Evolutionary conservation across 2,113 vertebrate species (phyloP), one percentile per base, ranked within the genome.

Genomic region (Carassius carassius): DNA sequence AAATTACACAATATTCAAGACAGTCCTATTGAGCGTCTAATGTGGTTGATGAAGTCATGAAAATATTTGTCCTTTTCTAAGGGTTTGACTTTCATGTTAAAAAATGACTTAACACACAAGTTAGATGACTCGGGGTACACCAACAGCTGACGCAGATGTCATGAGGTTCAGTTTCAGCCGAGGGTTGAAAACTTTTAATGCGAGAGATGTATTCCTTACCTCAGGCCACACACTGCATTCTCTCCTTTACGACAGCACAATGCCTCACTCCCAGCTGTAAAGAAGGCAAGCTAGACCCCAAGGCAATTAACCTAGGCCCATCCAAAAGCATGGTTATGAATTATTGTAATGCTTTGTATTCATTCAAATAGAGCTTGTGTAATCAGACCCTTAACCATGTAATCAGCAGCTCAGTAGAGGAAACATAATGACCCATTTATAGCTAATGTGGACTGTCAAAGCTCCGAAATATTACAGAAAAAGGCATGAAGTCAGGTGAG

Each of bases 371-470:
- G 49, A 56, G 80, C 80, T 82, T 72, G 49, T 82, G 80, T 82
- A 82, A 82, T 72, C 80, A 72, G 67, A 82, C 80, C 49, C 65
- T 54, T 82, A 72, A 82, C 80, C 65, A 72, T 82, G 80, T 82
- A 82, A 82, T 82, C 65, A 82, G 49, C 47, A 82, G 65, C 63
- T 70, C 63, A 56, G 25, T 14, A 72, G 80, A 82, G 49, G 44
- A 78, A n/a, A 56, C 54, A 56, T 82, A 72, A 82, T 82, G 80
- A 72, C 25, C 65, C 65, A 72, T 82, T 82, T 56, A 82, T 72
- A 72, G 80, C 49, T 16, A 37, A 56, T 60, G 19, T 78, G 76
- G 76, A 60, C 37, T 58, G 16, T 72, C 80, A 69, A 82, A 56
- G 47, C 47, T 56, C 21, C 47, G 11, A 72, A 70, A 70, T 82